Evolutionary conservation across 1,140 invertebrate species (phyloP).

Genomic region (Cepaea nemoralis): DNA sequence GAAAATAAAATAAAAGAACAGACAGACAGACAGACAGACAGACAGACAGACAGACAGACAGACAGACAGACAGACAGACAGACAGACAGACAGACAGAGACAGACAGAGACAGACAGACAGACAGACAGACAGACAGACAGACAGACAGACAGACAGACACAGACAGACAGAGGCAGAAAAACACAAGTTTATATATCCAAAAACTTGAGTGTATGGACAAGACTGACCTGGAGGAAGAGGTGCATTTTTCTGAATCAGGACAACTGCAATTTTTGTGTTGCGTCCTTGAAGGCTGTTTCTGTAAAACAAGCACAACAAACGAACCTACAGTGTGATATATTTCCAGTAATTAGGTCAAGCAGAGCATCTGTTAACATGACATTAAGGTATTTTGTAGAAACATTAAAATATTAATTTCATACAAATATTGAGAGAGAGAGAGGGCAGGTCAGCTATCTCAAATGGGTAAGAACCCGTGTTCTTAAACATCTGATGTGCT

Average conservation of each 20-base stretch:
- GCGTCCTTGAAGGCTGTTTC: constrained; percentile 81
- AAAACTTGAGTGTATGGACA: too few species aligned
- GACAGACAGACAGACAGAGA: not conserved
- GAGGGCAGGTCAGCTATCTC: too few species aligned
- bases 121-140: not conserved
- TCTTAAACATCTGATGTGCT: too few species aligned
- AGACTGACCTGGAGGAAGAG: constrained; percentile 76
- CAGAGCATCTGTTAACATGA: too few species aligned
- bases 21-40: not conserved
- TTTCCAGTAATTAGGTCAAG: too few species aligned
- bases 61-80: constrained; percentile 8
- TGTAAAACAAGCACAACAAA: constrained; percentile 60
- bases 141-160: not conserved
- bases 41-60: constrained; percentile 20
- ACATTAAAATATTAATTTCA: too few species aligned
- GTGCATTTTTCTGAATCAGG: constrained; percentile 84
- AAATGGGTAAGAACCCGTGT: too few species aligned
- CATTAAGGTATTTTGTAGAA: too few species aligned
- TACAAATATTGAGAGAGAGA: too few species aligned
- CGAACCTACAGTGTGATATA: not conserved
- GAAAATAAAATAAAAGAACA: too few species aligned
- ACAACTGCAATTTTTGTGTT: constrained; percentile 90
- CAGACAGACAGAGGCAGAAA: too few species aligned
- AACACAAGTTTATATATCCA: too few species aligned
- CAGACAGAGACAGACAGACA: not conserved